Percentiles rank a stretch among this genome's conserved stretches.
phyloP scores from a whole-genome alignment of 2,797 vertebrate genomes.

The Scleropages formosus region DNA sequence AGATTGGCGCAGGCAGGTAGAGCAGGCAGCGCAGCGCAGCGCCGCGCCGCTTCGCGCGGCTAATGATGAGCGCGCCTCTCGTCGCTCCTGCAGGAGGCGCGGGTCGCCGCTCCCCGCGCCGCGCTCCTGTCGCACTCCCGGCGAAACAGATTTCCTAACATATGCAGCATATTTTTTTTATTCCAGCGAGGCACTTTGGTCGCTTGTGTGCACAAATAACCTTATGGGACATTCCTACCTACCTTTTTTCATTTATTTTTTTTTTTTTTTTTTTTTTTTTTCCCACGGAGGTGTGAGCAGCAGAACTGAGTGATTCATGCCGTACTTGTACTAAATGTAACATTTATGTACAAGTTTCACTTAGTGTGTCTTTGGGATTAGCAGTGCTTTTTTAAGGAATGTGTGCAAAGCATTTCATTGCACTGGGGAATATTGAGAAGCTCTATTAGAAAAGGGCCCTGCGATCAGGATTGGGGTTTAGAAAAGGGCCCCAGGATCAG shows the following conservation, averaged over 20 bases:
- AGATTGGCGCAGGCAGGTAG: conserved; percentile 79
- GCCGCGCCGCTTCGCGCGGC: conserved; percentile 70
- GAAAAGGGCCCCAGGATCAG: too few species aligned
- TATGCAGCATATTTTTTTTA: conserved; percentile 76
- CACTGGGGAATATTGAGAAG: too few species aligned
- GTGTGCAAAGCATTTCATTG: too few species aligned
- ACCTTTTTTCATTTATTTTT: conserved; percentile 55
- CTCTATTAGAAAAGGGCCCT: too few species aligned
- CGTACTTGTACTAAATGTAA: not conserved
- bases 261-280: conserved; percentile 14
- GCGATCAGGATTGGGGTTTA: too few species aligned
- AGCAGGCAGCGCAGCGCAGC: conserved; percentile 73
- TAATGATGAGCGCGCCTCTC: conserved; percentile 78
- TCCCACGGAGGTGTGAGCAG: not conserved
- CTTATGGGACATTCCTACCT: conserved; percentile 77
- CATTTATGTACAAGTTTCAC: too few species aligned
- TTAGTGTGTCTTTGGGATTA: too few species aligned
- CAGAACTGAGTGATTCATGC: conserved; percentile 16
- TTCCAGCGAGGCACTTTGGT: conserved; percentile 77
- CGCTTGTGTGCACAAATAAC: conserved; percentile 73
- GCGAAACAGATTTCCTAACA: conserved; percentile 80
- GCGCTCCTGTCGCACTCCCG: conserved; percentile 70
- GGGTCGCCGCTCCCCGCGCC: conserved; percentile 70
- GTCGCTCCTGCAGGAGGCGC: conserved; percentile 69
- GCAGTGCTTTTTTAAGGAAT: too few species aligned